Base-by-base conservation (phyloP, 2,888 invertebrate species). In the Thalpophila matura region DNA sequence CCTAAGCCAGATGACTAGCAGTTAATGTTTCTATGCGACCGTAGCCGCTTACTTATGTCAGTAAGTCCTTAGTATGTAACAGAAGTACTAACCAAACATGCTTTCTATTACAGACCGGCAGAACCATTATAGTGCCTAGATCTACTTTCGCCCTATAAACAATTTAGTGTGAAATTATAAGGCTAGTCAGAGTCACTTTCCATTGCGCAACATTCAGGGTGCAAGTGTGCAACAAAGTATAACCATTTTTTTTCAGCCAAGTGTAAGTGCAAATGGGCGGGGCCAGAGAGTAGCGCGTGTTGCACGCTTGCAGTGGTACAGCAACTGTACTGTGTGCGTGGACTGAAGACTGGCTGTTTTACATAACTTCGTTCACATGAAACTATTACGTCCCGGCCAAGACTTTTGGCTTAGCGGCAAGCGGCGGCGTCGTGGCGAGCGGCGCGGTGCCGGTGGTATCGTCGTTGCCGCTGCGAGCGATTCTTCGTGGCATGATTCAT, bases 101-200 rank as follows among this genome's bases (percentile, higher is more conserved):
- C 79, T 76, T 78, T 77, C 62, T 63, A 74, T 57, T 66, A 49
- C 49, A 64, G 26, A 50, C 61, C 47, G 57, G 46, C 56, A 53
- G 56, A 67, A 31, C 51, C 31, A 74, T 64, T 58, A 73, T 47
- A 68, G 78, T 55, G 70, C 63, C 58, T 57, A 68, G 68, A 81
- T 70, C 55, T 68, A 86, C 87, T 89, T 88, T 88, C 88, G 77
- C 88, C 66, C 79, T 79, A 65, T 80, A 79, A 74, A 77, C 51
- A 56, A 37, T 78, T 75, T 75, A 71, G 74, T 77, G 80, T 73
- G 80, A 86, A 85, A 85, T 74, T 77, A 50, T 45, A 66, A 50
- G 59, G 35, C 42, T 54, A 43, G 56, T 57, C 62, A 49, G 50
- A 46, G 26, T 38, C n/a, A 50, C 79, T 81, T 77, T 82, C 80